Evolutionary conservation across 2,797 vertebrate genomes (phyloP).

Genomic region (Myotis planiceps): DNA sequence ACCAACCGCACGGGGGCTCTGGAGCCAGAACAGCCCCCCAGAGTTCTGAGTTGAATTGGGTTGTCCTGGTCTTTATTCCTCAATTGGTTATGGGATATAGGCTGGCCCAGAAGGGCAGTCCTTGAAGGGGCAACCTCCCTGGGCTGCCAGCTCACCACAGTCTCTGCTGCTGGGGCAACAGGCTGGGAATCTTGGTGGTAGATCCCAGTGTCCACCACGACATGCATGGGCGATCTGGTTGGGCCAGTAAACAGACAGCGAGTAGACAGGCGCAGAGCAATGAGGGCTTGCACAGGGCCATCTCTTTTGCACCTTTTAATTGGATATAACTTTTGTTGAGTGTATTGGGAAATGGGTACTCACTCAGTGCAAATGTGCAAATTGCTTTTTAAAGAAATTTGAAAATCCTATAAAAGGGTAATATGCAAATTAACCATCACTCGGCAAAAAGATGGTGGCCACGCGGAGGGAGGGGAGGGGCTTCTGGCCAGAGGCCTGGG

Average conservation of each 20-base stretch:
- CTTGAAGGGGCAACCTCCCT: not conserved
- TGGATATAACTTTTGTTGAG: not conserved
- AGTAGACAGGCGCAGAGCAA: not conserved
- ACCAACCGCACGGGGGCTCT: accelerated
- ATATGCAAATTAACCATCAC: too few species aligned
- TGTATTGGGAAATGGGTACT: not conserved
- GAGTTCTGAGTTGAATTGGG: not conserved
- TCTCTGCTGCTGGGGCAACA: not conserved
- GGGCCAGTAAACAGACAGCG: accelerated
- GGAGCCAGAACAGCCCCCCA: not conserved
- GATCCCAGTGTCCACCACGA: too few species aligned
- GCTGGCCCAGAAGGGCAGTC: too few species aligned
- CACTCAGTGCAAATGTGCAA: accelerated
- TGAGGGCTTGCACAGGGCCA: accelerated
- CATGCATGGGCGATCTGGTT: too few species aligned
- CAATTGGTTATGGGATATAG: accelerated
- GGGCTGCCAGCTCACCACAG: too few species aligned
- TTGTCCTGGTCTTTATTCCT: not conserved
- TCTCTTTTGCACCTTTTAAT: not conserved
- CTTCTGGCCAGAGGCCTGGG: too few species aligned
- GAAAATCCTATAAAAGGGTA: too few species aligned
- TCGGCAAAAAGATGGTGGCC: too few species aligned
- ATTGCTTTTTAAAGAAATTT: not conserved
- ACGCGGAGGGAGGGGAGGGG: too few species aligned
- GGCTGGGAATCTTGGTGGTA: not conserved